Evolutionary conservation across 2,888 invertebrate genomes (phyloP).

Genomic region (Hofmannophila pseudospretella): DNA sequence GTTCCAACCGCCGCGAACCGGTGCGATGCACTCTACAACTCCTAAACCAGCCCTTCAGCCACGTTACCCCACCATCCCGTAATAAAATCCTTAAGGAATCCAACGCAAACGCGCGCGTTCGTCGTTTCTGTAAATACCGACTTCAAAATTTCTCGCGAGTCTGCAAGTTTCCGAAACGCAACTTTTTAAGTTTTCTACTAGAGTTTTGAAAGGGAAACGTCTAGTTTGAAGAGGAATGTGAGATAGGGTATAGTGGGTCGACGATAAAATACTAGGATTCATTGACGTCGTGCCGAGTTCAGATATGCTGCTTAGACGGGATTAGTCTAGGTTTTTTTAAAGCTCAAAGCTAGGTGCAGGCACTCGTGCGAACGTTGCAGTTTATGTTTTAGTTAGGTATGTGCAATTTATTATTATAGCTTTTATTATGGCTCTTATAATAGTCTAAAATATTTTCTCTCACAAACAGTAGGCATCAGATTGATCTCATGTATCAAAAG

Average conservation of each 20-base stretch:
- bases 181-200: slow-evolving; percentile 29
- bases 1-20: slow-evolving; percentile 44
- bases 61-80: slow-evolving; percentile 19
- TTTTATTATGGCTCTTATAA: no score
- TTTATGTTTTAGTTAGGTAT: no score
- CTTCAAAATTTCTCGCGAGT: slow-evolving; percentile 23
- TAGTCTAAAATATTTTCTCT: no score
- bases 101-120: slow-evolving; percentile 38
- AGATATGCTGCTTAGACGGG: slow-evolving; percentile 55
- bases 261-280: slow-evolving; percentile 59
- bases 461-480: no score
- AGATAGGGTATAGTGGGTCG: slow-evolving; percentile 28
- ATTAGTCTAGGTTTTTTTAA: slow-evolving; percentile 39
- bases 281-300: slow-evolving; percentile 59
- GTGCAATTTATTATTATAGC: no score
- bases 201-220: slow-evolving; percentile 22
- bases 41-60: slow-evolving; percentile 29
- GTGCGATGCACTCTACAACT: slow-evolving; percentile 53
- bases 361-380: background rate
- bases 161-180: slow-evolving; percentile 31
- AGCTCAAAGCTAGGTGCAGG: slow-evolving; percentile 7
- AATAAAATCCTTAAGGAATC: slow-evolving; percentile 23
- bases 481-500: no score
- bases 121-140: slow-evolving; percentile 12
- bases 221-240: slow-evolving; percentile 31